These are phyloP conservation scores for Brachionus rubens DNA, from an alignment of 1,140 invertebrate genomes.

Conservation along the genomic window DNA sequence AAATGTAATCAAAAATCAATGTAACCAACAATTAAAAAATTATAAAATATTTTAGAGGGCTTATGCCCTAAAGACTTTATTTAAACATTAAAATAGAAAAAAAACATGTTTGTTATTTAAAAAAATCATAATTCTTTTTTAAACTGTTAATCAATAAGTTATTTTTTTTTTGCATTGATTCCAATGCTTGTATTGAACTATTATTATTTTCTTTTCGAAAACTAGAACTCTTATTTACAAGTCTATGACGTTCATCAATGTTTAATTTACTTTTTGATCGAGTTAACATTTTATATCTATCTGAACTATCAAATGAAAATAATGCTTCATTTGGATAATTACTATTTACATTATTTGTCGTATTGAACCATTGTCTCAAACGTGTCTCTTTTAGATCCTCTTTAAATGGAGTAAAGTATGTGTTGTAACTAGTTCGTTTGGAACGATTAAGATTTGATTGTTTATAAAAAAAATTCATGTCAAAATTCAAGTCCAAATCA, in stretches of 20 bases:
- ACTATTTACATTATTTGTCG: not conserved
- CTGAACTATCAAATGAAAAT: not conserved
- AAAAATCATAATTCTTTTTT: conserved; percentile 18
- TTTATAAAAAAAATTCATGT: not conserved
- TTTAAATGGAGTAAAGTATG: not conserved
- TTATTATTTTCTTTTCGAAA: conserved; percentile 5
- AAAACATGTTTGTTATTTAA: no score
- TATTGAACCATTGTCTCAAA: not conserved
- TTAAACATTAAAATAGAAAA: no score
- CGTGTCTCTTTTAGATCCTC: not conserved
- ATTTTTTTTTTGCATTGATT: not conserved
- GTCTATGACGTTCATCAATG: not conserved
- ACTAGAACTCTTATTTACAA: not conserved
- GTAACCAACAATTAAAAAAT: no score
- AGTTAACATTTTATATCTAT: not conserved
- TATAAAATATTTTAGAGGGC: no score
- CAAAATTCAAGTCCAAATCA: not conserved
- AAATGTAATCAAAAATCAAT: no score
- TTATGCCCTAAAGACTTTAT: no score
- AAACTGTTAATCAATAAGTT: not conserved
- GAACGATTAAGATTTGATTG: not conserved
- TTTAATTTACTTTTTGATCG: not conserved
- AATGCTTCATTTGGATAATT: no score
- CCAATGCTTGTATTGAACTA: not conserved
- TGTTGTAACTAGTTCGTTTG: not conserved